phyloP scores from a whole-genome alignment of 2,797 vertebrate genomes.

The Lithobates pipiens region DNA sequence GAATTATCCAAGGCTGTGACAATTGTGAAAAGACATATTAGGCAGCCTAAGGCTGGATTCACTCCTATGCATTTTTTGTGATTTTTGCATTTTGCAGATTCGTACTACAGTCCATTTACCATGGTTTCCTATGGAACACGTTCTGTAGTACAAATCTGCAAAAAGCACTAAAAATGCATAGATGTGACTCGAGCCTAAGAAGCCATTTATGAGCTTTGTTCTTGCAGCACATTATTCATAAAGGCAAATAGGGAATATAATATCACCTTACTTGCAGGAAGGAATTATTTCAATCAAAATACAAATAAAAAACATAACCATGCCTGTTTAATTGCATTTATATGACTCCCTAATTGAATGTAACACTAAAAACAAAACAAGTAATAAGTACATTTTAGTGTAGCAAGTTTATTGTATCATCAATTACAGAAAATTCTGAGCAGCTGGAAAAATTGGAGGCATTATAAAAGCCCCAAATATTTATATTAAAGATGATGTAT shows the following conservation, averaged over 20 bases:
- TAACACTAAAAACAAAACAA: slow-evolving; percentile 40
- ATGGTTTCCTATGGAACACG: no score
- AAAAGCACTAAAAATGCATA: no score
- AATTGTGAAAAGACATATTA: slow-evolving; percentile 60
- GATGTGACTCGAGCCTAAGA: no score
- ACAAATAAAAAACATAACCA: slow-evolving; percentile 27
- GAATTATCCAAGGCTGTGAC: slow-evolving; percentile 43
- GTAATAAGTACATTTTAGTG: slow-evolving; percentile 26
- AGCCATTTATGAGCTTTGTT: slow-evolving; percentile 22
- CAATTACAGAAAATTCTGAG: slow-evolving; percentile 10
- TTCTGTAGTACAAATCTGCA: no score
- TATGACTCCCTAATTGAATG: slow-evolving; percentile 14
- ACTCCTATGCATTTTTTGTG: no score
- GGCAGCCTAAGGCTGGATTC: slow-evolving; percentile 43
- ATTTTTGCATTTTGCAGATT: no score
- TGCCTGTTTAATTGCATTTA: slow-evolving; percentile 22
- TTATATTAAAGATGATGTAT: slow-evolving; percentile 1
- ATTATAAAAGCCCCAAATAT: slow-evolving; percentile 14
- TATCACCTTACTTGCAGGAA: not conserved
- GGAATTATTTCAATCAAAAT: slow-evolving; percentile 24
- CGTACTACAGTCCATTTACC: no score
- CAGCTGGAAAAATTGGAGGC: not conserved
- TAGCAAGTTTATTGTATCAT: slow-evolving; percentile 20
- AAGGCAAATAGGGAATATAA: slow-evolving; percentile 28
- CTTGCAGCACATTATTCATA: slow-evolving; percentile 22